phyloP scores from a whole-genome alignment of 2,113 vertebrate genomes.

The Columbina picui region DNA sequence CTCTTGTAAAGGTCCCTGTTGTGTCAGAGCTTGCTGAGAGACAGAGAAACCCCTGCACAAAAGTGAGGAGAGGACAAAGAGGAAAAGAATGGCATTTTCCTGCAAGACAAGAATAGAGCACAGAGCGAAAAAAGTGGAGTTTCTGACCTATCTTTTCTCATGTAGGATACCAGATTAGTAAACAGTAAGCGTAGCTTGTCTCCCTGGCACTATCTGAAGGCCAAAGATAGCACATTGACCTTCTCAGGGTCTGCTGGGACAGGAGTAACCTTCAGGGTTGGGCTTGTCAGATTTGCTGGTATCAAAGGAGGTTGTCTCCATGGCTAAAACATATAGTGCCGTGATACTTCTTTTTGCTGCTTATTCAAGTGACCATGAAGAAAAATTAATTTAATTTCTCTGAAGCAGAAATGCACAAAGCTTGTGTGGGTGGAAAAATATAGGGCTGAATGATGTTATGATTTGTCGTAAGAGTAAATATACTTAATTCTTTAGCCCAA shows the following conservation, averaged over 20 bases:
- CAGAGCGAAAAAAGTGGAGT: background rate
- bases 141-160: slow-evolving; percentile 18
- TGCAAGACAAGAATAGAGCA: background rate
- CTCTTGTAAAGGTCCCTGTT: background rate
- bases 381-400: background rate
- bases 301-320: slow-evolving; percentile 40
- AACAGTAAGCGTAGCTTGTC: slow-evolving; percentile 17
- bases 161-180: background rate
- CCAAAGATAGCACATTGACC: slow-evolving; percentile 2
- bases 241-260: slow-evolving; percentile 42
- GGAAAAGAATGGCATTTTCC: background rate
- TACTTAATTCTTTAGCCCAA: background rate
- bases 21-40: background rate
- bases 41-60: background rate
- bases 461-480: background rate
- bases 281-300: slow-evolving; percentile 43
- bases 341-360: background rate
- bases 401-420: background rate
- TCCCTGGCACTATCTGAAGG: slow-evolving; percentile 22
- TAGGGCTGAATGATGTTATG: background rate
- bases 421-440: background rate
- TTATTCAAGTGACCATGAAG: background rate
- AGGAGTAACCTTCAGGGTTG: background rate
- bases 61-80: background rate
- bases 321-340: slow-evolving; percentile 1